A percentile compares a stretch with the other conserved stretches of the same genome.
phyloP scores from a whole-genome alignment of 2,888 invertebrate species.

The Mactromeris polynyma region DNA sequence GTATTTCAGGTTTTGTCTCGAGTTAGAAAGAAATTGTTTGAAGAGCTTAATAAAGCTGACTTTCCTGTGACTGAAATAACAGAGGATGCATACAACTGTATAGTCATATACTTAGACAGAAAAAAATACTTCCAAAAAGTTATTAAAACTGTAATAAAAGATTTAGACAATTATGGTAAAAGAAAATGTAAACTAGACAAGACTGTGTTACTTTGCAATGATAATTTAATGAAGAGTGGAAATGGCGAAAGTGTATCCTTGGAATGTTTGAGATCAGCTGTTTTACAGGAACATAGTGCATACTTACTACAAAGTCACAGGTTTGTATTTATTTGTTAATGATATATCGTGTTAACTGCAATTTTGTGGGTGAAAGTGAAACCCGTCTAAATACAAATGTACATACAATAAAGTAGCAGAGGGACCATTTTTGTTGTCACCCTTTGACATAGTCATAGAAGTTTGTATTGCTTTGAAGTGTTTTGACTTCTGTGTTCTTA shows the following conservation, averaged over 20 bases:
- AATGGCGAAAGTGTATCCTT: not conserved
- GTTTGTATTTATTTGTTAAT: constrained; percentile 53
- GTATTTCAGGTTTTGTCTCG: constrained; percentile 19
- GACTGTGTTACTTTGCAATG: constrained; percentile 30
- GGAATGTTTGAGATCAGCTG: constrained; percentile 44
- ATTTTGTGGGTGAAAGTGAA: not conserved
- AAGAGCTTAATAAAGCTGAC: not conserved
- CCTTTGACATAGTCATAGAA: too few species aligned
- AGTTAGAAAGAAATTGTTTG: constrained; percentile 19
- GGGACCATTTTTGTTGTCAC: too few species aligned
- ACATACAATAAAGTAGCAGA: too few species aligned
- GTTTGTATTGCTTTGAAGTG: too few species aligned
- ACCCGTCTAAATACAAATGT: too few species aligned
- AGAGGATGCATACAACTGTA: constrained; percentile 2
- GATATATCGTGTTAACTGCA: too few species aligned
- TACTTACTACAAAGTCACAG: constrained; percentile 63
- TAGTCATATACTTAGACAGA: constrained; percentile 31
- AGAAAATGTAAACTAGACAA: not conserved
- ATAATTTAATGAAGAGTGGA: not conserved
- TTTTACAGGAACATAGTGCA: constrained; percentile 39
- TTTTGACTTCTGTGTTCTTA: too few species aligned
- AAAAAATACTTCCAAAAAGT: not conserved
- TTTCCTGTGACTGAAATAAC: not conserved
- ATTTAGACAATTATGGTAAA: not conserved
- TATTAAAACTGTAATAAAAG: not conserved